Evolutionary conservation across 2,888 invertebrate species (phyloP).

Genomic region (Pristionchus japonicus): DNA sequence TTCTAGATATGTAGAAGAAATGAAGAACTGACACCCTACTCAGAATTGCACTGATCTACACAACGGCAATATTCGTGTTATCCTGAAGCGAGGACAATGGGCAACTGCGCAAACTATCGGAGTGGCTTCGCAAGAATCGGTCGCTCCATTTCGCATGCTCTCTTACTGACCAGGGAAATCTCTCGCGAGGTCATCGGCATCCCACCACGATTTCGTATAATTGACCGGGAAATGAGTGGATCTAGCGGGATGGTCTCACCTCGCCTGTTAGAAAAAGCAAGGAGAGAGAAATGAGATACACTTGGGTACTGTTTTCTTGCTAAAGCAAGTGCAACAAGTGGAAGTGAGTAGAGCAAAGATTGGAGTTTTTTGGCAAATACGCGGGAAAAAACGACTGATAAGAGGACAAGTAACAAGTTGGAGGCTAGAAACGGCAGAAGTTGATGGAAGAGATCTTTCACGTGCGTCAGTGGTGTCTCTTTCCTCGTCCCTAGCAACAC

Average conservation of each 20-base stretch:
- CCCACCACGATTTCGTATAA: background rate
- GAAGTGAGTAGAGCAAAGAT: background rate
- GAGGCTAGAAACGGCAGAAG: no score
- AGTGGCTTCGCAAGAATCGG: no score
- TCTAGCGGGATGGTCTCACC: background rate
- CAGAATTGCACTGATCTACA: background rate
- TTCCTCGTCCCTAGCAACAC: background rate
- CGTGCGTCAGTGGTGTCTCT: background rate
- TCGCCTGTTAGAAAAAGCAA: background rate
- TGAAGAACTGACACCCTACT: background rate
- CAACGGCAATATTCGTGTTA: background rate
- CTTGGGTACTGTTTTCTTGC: background rate
- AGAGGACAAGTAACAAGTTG: no score
- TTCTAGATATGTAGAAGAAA: no score
- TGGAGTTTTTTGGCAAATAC: no score
- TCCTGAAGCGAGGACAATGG: background rate
- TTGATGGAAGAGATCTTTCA: background rate
- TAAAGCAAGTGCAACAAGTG: background rate
- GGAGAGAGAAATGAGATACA: background rate
- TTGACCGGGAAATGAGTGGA: background rate
- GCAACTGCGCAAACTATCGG: conserved; percentile 1
- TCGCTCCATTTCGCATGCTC: no score
- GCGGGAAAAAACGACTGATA: no score
- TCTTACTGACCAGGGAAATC: no score
- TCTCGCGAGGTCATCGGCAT: background rate